phyloP scores from a whole-genome alignment of 2,113 vertebrate species.

The Pristiophorus japonicus region DNA sequence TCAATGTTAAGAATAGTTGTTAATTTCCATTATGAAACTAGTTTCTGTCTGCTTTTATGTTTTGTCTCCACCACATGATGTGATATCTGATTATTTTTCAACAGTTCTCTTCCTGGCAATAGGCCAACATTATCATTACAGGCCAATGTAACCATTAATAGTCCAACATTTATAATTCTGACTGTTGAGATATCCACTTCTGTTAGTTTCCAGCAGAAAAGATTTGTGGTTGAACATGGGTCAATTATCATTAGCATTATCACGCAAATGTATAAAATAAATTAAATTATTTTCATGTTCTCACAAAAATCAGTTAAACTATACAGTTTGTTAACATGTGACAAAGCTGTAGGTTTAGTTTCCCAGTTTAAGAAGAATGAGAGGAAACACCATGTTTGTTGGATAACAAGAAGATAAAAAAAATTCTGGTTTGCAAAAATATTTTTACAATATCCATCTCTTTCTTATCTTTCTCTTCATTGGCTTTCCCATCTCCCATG shows the following conservation, averaged over 20 bases:
- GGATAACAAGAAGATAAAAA: not conserved
- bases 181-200: not conserved
- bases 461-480: too few species aligned
- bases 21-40: not conserved
- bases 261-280: not conserved
- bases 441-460: too few species aligned
- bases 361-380: not conserved
- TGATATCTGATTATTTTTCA: not conserved
- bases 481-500: too few species aligned
- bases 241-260: not conserved
- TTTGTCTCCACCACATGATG: not conserved
- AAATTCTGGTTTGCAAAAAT: too few species aligned
- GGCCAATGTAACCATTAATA: not conserved
- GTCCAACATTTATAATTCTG: not conserved
- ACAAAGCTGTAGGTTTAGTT: not conserved
- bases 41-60: not conserved
- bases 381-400: not conserved
- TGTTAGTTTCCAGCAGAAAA: not conserved
- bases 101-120: not conserved
- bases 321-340: not conserved
- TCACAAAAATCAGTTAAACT: not conserved
- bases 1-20: not conserved
- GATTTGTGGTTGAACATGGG: not conserved
- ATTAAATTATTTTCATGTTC: not conserved
- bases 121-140: too few species aligned